Percentiles rank a stretch among this genome's conserved stretches.
Evolutionary conservation across 2,113 vertebrate genomes (phyloP).

Genomic region (Tonatia bakeri): DNA sequence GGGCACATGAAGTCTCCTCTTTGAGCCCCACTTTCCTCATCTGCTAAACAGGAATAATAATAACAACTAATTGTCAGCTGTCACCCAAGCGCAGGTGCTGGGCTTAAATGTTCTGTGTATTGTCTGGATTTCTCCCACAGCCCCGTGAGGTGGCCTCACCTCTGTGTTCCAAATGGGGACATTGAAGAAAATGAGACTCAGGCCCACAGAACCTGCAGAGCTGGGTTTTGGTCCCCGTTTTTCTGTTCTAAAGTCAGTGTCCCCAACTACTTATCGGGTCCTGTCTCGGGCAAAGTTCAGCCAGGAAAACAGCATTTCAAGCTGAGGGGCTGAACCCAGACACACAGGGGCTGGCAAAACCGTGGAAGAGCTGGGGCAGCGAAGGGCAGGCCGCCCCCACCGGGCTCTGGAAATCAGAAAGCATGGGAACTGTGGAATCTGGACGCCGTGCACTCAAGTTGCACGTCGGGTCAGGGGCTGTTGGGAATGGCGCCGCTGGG

Average conservation of each 20-base stretch:
- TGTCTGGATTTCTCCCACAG: neutral
- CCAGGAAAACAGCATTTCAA: neutral
- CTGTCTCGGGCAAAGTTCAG: neutral
- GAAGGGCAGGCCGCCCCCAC: rapidly evolving
- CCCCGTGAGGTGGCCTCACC: neutral
- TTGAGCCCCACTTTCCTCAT: neutral
- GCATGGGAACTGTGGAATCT: neutral
- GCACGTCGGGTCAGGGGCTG: neutral
- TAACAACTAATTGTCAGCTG: neutral
- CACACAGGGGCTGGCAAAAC: neutral
- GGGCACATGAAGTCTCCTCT: neutral
- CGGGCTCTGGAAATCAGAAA: neutral
- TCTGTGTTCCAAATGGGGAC: neutral
- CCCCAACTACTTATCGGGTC: neutral
- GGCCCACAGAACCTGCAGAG: neutral
- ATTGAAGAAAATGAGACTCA: neutral
- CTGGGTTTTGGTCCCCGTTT: neutral
- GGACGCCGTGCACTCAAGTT: neutral
- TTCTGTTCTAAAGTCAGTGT: neutral
- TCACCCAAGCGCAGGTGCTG: neutral
- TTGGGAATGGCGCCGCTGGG: neutral
- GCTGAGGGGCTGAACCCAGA: neutral
- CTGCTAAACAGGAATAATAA: neutral
- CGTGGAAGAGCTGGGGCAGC: no score
- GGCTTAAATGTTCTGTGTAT: neutral